A percentile compares a stretch with the other conserved stretches of the same genome.
phyloP scores from a whole-genome alignment of 2,888 invertebrate genomes.

The Pherbina coryleti region DNA sequence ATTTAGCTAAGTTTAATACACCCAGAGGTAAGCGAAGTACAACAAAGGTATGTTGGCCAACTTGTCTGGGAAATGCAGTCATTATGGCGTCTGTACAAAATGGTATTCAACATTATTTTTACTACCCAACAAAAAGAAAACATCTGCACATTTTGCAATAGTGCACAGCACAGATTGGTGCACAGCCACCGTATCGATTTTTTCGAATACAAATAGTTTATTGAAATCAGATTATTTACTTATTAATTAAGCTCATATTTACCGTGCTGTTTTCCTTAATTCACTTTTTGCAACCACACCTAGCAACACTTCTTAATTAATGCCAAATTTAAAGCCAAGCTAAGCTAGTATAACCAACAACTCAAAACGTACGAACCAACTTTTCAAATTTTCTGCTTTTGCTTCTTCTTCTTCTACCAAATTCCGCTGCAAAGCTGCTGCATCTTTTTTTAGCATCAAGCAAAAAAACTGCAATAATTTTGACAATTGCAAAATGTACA shows the following conservation, averaged over 20 bases:
- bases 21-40: too few relatives aligned
- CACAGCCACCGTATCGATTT: background rate
- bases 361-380: constrained; percentile 8
- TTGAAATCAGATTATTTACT: background rate
- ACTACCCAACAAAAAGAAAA: background rate
- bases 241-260: background rate
- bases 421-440: constrained; percentile 16
- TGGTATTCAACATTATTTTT: background rate
- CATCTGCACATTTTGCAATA: background rate
- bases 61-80: background rate
- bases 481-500: background rate
- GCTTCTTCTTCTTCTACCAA: background rate
- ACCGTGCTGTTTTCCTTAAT: background rate
- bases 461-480: constrained; percentile 2
- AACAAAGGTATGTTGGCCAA: background rate
- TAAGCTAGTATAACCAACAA: background rate
- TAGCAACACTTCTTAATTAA: background rate
- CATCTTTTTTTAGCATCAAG: background rate
- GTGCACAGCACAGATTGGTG: background rate
- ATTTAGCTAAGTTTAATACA: too few relatives aligned
- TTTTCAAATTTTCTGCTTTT: constrained; percentile 13
- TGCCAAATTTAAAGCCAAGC: constrained; percentile 8
- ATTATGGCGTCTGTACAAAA: constrained; percentile 13
- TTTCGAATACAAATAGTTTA: too few relatives aligned
- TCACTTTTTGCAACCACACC: constrained; percentile 20